Evolutionary conservation across 2,113 vertebrate genomes (phyloP), one percentile per base, ranked within the genome.

Genomic region (Pungitius pungitius): DNA sequence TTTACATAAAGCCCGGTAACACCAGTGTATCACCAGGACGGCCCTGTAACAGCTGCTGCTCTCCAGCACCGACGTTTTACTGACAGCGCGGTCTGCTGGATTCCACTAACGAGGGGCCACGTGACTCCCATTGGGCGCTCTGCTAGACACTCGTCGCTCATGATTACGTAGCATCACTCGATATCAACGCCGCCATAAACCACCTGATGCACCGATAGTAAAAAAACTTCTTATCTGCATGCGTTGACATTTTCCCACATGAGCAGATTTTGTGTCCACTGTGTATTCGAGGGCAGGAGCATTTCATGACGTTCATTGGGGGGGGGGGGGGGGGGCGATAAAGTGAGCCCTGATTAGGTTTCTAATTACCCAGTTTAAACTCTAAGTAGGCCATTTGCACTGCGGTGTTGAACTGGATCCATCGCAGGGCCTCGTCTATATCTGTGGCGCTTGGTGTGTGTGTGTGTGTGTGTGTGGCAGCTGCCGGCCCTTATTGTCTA

Each of bases 321-420:
- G n/a, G n/a, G n/a, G n/a, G n/a, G n/a, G n/a, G n/a, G 58, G 74
- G 74, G 69, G 73, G 70, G 73, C 80, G 86, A 89, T 85, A 84
- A 84, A 83, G 74, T 86, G 87, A 90, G 89, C 77, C 84, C 88
- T 85, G 90, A 93, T 94, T 93, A 90, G 72, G 82, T 88, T 91
- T 94, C 91, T 94, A 93, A 94, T 94, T 91, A 85, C 90, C 69
- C 89, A 92, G 83, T 94, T 94, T 94, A 93, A 87, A 91, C 85
- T 91, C 91, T 94, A 94, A 94, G 90, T 92, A 87, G 91, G 84
- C 90, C 89, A 94, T 93, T 94, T 93, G 91, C 92, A 93, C 91
- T 86, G 49, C 76, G 77, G 64, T 87, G 89, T 91, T 87, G 81
- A 91, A 89, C 75, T 79, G 81, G 89, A 85, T 81, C 87, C 73